Base-by-base conservation (phyloP, 2,888 invertebrate genomes). In the Ditula angustiorana region DNA sequence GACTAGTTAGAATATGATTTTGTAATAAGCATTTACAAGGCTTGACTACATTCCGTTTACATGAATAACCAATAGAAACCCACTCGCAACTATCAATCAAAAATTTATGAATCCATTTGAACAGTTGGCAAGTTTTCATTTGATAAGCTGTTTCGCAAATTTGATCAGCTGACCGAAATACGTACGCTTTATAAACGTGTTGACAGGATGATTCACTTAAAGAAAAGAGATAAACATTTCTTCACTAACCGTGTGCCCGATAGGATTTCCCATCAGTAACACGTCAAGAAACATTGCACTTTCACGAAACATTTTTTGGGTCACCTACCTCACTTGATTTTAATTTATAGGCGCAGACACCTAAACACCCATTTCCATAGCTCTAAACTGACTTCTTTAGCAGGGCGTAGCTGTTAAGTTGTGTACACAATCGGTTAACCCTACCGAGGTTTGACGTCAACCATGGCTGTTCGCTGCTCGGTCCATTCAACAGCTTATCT, bases 401-500 rank as follows among this genome's bases (percentile, higher is more conserved):
- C 41, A 13, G 16, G 35, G 3, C 19, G 16, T 13, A 37, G 5
- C 16, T 13, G 37, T 37, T 41, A 41, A 37, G 35, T 41, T 19
- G 26, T 16, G 49, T 13, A 28, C 2, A 2, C 28, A 16, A 26
- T 28, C 28, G n/a, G n/a, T n/a, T 16, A 50, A 28, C 49, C 26
- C 28, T 50, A 28, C 28, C 7, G 46, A 24, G 28, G 49, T 16
- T 28, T 50, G 49, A 50, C 49, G 49, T 50, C 49, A 50, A 19
- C 41, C 19, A 19, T 19, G 19, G 19, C 19, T 47, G 11, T 24
- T 47, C 13, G 19, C 19, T 47, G 11, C 47, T 47, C 13, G 44
- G n/a, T 56, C 23, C 33, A 13, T 24, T 41, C 33, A 37, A 49
- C 16, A 71, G 78, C 76, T 81, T 87, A 88, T 88, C 85, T 86